Percentiles rank a stretch among this genome's conserved stretches.
phyloP scores from a whole-genome alignment of 2,797 vertebrate species.

The Australoheros facetus region DNA sequence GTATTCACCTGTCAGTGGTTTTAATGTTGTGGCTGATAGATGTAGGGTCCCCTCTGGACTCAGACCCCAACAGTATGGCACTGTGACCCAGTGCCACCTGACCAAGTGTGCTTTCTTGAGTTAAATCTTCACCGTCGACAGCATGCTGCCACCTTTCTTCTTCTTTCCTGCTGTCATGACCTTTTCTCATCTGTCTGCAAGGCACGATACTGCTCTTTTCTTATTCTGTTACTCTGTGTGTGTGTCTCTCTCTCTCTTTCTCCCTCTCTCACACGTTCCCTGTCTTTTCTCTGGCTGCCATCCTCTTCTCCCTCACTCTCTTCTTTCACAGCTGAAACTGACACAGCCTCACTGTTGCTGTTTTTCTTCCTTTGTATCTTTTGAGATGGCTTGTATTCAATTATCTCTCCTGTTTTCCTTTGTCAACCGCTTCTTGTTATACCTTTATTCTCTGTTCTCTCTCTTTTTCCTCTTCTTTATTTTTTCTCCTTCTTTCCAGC shows the following conservation, averaged over 20 bases:
- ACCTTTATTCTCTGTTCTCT: constrained; percentile 21
- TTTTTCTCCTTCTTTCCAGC: constrained; percentile 58
- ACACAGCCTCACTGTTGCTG: neutral
- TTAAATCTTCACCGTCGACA: constrained; percentile 14
- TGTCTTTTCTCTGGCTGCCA: constrained; percentile 2
- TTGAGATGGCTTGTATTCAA: neutral
- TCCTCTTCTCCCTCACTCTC: constrained; percentile 2
- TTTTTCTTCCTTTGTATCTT: constrained; percentile 5
- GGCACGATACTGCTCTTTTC: constrained; percentile 51
- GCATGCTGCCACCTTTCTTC: constrained; percentile 35
- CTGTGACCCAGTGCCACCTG: constrained; percentile 1
- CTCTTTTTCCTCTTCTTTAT: constrained; percentile 6
- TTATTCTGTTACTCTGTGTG: neutral
- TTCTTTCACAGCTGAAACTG: constrained; percentile 4
- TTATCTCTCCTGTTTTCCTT: neutral
- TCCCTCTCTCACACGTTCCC: neutral
- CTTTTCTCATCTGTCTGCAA: constrained; percentile 47
- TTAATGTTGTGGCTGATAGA: neutral
- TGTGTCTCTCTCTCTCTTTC: neutral
- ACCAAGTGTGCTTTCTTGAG: constrained; percentile 18
- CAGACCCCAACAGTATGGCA: neutral
- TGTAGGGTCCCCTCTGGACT: neutral
- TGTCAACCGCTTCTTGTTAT: neutral
- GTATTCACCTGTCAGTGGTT: accelerated
- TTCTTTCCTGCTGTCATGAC: constrained; percentile 45